phyloP scores from a whole-genome alignment of 2,797 vertebrate species.

The Paratrypauchen microcephalus region DNA sequence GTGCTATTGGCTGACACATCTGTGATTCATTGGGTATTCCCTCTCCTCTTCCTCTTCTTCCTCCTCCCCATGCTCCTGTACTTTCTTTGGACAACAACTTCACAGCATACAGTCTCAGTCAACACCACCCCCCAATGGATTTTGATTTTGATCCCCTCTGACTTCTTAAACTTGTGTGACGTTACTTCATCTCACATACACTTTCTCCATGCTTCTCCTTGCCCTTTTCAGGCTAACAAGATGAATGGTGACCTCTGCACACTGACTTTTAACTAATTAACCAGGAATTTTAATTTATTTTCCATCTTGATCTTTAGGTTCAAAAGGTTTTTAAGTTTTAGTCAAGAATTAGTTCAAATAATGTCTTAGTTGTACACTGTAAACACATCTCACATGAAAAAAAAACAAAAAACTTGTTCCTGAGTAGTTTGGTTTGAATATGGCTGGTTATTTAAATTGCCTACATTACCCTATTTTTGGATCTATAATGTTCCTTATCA shows the following conservation, averaged over 20 bases:
- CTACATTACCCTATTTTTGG: too few species aligned
- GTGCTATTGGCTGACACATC: slow-evolving; percentile 28
- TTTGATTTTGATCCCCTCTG: slow-evolving; percentile 17
- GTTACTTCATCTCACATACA: slow-evolving; percentile 18
- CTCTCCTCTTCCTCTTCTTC: slow-evolving; percentile 23
- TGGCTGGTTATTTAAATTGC: background rate
- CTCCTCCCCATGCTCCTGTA: slow-evolving; percentile 1
- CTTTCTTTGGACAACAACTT: slow-evolving; percentile 13
- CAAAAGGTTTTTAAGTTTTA: background rate
- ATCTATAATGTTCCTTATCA: too few species aligned
- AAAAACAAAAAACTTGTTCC: background rate
- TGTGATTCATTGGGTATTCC: slow-evolving; percentile 32
- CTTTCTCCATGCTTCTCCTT: slow-evolving; percentile 8
- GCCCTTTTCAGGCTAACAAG: slow-evolving; percentile 20
- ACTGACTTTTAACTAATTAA: slow-evolving; percentile 34
- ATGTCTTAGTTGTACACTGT: background rate
- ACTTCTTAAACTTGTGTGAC: slow-evolving; percentile 11
- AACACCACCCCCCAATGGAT: slow-evolving; percentile 15
- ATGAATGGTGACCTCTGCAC: slow-evolving; percentile 43
- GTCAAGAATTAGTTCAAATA: background rate
- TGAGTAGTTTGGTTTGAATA: slow-evolving; percentile 13
- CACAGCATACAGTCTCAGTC: slow-evolving; percentile 20
- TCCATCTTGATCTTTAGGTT: background rate
- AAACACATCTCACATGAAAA: background rate
- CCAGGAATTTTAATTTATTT: background rate